Evolutionary conservation across 2,888 invertebrate genomes (phyloP).

Genomic region (Lasioglossum lativentre): DNA sequence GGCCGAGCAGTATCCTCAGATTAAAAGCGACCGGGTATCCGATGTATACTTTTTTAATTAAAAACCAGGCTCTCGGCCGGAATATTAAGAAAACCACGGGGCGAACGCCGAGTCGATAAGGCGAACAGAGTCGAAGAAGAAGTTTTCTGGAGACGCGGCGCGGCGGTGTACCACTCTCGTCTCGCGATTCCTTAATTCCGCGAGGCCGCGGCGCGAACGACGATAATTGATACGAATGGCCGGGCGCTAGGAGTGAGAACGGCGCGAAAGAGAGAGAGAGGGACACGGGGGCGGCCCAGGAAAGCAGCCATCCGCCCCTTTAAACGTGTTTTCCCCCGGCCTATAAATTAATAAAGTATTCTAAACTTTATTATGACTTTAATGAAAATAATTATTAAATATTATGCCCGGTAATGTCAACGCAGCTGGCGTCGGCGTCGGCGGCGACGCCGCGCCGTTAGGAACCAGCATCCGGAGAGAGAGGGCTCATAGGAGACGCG

Average conservation of each 20-base stretch:
- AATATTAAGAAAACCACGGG: constrained; percentile 36
- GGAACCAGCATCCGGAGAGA: constrained; percentile 57
- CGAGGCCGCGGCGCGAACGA: constrained; percentile 69
- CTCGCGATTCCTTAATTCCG: constrained; percentile 72
- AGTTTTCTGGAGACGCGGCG: constrained; percentile 24
- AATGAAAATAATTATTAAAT: constrained; percentile 85
- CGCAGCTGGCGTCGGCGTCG: constrained; percentile 67
- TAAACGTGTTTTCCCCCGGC: constrained; percentile 76
- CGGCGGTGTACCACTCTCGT: neutral
- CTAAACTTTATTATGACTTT: constrained; percentile 84
- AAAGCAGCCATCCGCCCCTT: constrained; percentile 73
- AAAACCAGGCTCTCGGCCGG: neutral
- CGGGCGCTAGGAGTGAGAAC: constrained; percentile 61
- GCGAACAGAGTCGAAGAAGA: constrained; percentile 47
- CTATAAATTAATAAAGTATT: constrained; percentile 85
- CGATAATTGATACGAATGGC: constrained; percentile 83
- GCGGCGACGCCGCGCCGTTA: constrained; percentile 60
- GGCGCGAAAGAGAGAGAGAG: neutral
- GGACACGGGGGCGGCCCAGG: constrained; percentile 44
- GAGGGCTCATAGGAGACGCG: constrained; percentile 73
- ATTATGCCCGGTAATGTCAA: constrained; percentile 83
- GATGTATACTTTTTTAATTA: constrained; percentile 40
- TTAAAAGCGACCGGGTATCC: constrained; percentile 6
- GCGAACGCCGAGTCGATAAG: constrained; percentile 47
- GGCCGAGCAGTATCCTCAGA: neutral